phyloP scores from a whole-genome alignment of 2,113 vertebrate species.

The Paraplagusia blochii region DNA sequence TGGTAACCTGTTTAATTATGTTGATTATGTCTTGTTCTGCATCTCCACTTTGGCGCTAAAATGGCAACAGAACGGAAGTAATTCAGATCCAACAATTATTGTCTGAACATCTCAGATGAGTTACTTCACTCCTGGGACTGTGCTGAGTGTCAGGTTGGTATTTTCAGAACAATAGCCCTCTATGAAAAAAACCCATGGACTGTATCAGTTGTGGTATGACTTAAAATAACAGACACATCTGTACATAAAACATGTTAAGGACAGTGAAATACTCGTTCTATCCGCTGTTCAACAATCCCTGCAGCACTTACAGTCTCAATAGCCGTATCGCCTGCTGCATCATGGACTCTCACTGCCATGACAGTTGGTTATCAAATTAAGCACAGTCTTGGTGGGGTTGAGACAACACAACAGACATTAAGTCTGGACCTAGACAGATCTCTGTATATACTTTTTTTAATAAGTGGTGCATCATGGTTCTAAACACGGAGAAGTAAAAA shows the following conservation, averaged over 20 bases:
- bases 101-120: slow-evolving; percentile 4
- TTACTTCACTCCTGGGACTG: slow-evolving; percentile 25
- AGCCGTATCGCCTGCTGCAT: slow-evolving; percentile 24
- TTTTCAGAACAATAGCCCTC: slow-evolving; percentile 24
- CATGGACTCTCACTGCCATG: slow-evolving; percentile 38
- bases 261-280: slow-evolving; percentile 15
- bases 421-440: slow-evolving; percentile 39
- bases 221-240: slow-evolving; percentile 1
- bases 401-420: slow-evolving; percentile 60
- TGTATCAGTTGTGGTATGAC: slow-evolving; percentile 36
- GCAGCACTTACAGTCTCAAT: slow-evolving; percentile 19
- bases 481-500: slow-evolving; percentile 48
- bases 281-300: slow-evolving; percentile 9
- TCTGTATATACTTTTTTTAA: slow-evolving; percentile 58
- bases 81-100: slow-evolving; percentile 18
- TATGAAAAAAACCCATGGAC: slow-evolving; percentile 11
- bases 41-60: too few species aligned
- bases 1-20: too few species aligned
- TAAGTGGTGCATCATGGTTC: slow-evolving; percentile 32
- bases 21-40: too few species aligned
- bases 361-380: slow-evolving; percentile 41
- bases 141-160: slow-evolving; percentile 1
- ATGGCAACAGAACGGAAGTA: background rate
- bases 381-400: slow-evolving; percentile 58
- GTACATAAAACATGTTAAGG: slow-evolving; percentile 21